A percentile compares a stretch with the other conserved stretches of the same genome.
Conservation (phyloP, 1,140 invertebrate genomes). For the Camponotus pennsylvanicus region DNA sequence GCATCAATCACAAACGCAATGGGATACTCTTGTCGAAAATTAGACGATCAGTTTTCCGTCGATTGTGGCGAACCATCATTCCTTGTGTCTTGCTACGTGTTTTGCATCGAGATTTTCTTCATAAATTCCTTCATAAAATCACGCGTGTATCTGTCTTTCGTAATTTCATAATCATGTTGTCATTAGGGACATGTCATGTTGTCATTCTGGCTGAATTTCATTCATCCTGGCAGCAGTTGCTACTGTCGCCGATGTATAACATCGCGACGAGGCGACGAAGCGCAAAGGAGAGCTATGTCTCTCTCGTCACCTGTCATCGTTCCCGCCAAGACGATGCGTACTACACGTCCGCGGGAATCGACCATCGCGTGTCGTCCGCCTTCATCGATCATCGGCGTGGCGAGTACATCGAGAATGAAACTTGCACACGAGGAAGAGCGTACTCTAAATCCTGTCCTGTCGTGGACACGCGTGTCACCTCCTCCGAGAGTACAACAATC, state of each 20-base stretch:
- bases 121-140: not conserved
- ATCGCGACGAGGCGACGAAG: conserved; percentile 34
- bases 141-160: too few species aligned
- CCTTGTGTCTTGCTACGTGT: not conserved
- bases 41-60: conserved; percentile 15
- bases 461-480: not conserved
- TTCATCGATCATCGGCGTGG: conserved; percentile 31
- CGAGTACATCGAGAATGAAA: conserved; percentile 19
- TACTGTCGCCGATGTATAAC: not conserved
- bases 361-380: conserved; percentile 40
- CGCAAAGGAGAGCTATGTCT: conserved; percentile 44
- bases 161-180: not conserved
- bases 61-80: not conserved
- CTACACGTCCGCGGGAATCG: conserved; percentile 35
- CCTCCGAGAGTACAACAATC: not conserved
- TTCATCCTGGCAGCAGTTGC: conserved; percentile 1
- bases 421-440: not conserved
- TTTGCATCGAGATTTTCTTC: not conserved
- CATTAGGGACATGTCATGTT: not conserved
- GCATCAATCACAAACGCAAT: conserved; percentile 42
- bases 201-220: conserved; percentile 2
- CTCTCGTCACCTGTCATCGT: conserved; percentile 60
- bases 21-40: not conserved
- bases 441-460: not conserved
- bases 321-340: conserved; percentile 58